phyloP scores from a whole-genome alignment of 2,888 invertebrate species.

The Ennomos quercinarius region DNA sequence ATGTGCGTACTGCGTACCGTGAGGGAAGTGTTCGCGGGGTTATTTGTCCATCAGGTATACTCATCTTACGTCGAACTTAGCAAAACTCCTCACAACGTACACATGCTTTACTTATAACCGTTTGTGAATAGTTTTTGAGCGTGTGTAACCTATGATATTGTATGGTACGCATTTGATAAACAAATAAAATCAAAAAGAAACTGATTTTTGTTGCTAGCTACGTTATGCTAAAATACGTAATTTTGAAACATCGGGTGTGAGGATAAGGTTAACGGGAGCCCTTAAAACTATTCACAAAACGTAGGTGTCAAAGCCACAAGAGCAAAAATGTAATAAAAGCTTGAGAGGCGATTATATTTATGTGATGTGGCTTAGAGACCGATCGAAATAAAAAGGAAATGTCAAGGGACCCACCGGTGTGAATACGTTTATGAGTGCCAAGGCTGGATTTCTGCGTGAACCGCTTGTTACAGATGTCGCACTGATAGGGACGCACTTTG shows the following conservation, averaged over 20 bases:
- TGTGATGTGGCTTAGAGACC: conserved; percentile 80
- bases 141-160: conserved; percentile 66
- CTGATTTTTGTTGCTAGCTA: conserved; percentile 4
- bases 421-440: conserved; percentile 92
- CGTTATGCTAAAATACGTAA: conserved; percentile 9
- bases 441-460: conserved; percentile 94
- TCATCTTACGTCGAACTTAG: conserved; percentile 73
- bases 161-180: conserved; percentile 6
- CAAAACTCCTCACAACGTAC: conserved; percentile 80
- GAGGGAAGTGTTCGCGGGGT: conserved; percentile 71
- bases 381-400: conserved; percentile 73
- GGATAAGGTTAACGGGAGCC: conserved; percentile 70
- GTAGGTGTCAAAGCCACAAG: conserved; percentile 80
- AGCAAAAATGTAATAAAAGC: conserved; percentile 48
- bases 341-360: conserved; percentile 41
- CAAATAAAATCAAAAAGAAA: conserved; percentile 12
- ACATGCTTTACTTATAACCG: conserved; percentile 79
- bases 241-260: conserved; percentile 30
- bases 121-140: conserved; percentile 87
- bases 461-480: conserved; percentile 91
- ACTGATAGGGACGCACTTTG: conserved; percentile 88
- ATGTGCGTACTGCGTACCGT: conserved; percentile 58
- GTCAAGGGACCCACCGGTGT: conserved; percentile 88
- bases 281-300: conserved; percentile 85
- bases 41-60: conserved; percentile 84